Conservation (phyloP, 2,797 vertebrate species). For the Morus bassanus region DNA sequence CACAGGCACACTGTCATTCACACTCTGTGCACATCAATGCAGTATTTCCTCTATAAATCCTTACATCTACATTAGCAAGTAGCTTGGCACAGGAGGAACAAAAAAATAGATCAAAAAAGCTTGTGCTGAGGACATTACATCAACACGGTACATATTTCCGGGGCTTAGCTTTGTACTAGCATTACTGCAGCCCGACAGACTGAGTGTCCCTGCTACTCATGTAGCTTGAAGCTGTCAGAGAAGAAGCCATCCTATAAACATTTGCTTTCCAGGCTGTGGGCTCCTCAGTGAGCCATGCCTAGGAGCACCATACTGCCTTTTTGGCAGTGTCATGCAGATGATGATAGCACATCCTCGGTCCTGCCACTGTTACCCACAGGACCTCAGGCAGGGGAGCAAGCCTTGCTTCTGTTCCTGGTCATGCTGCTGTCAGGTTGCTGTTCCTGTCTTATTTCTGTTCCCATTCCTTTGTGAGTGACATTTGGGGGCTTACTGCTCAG, state of each 20-base stretch:
- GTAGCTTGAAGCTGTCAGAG: background rate
- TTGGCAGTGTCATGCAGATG: background rate
- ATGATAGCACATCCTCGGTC: background rate
- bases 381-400: background rate
- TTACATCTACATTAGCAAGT: background rate
- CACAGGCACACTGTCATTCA: background rate
- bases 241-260: background rate
- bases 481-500: background rate
- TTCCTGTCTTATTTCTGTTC: background rate
- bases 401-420: background rate
- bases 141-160: background rate
- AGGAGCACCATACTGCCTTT: background rate
- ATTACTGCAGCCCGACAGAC: background rate
- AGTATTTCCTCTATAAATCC: background rate
- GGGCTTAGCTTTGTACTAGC: background rate
- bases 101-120: background rate
- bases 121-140: background rate
- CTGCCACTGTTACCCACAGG: background rate
- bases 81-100: background rate
- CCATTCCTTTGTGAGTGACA: background rate
- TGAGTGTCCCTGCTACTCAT: background rate
- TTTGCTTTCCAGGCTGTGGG: background rate
- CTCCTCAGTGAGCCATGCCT: background rate
- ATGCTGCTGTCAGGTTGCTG: background rate
- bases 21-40: rapidly evolving